Conservation (phyloP, 2,888 invertebrate species). For the Drosophila prolongata region DNA sequence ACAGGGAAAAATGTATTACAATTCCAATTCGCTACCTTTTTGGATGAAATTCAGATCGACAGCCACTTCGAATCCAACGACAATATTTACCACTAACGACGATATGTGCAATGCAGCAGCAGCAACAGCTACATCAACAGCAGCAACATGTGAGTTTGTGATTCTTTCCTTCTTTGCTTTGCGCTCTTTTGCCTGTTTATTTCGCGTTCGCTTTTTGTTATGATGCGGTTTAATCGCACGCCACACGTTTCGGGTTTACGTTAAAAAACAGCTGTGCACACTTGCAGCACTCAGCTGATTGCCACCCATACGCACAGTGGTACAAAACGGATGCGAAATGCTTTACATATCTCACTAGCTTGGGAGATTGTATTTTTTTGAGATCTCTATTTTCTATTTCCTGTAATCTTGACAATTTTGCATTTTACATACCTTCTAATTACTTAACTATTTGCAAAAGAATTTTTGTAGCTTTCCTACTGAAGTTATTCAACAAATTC, state of each 20-base stretch:
- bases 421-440: no score
- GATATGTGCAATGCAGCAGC: slow-evolving; percentile 9
- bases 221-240: slow-evolving; percentile 36
- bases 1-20: slow-evolving; percentile 57
- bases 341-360: no score
- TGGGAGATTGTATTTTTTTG: no score
- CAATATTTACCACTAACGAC: slow-evolving; percentile 18
- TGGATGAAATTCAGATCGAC: slow-evolving; percentile 19
- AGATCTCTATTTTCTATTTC: no score
- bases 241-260: slow-evolving; percentile 40
- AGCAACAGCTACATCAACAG: slow-evolving; percentile 19
- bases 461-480: background rate
- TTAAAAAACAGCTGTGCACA: slow-evolving; percentile 38
- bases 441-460: no score
- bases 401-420: no score
- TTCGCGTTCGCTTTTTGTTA: slow-evolving; percentile 19
- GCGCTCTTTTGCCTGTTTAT: slow-evolving; percentile 14
- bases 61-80: slow-evolving; percentile 11
- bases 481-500: background rate
- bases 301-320: slow-evolving; percentile 47
- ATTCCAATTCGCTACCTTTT: slow-evolving; percentile 44
- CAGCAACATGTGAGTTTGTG: slow-evolving; percentile 59
- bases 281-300: slow-evolving; percentile 31
- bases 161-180: slow-evolving; percentile 43
- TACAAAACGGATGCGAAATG: background rate